Evolutionary conservation across 2,113 vertebrate species (phyloP), one percentile per base, ranked within the genome.

Genomic region (Pseudopipra pipra): DNA sequence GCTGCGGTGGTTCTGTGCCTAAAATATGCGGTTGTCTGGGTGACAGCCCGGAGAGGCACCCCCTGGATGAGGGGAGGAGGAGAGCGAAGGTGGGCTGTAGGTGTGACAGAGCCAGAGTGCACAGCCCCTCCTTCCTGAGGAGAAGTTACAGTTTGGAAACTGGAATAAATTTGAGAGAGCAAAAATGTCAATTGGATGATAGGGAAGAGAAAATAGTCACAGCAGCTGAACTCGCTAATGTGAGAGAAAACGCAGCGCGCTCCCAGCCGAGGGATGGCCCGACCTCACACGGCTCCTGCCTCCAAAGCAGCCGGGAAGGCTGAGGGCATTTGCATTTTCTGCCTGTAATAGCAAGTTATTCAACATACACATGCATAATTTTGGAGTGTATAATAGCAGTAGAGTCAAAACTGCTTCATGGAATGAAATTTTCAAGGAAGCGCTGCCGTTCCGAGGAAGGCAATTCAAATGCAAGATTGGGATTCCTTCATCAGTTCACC

Each of bases 201-300:
- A 54, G 43, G 37, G 30, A 47, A 78, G 55, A 52, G 51, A 18
- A 80, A 89, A 41, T 2, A 55, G 37, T 88, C 3, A 3, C 43
- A 63, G 71, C 39, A 77, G 39, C 67, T 90, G 83, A 90, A 68
- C 39, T 89, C 25, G 4, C 16, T 55, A 43, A 49, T 6, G 19
- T 0, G 2, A 52, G 76, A 67, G 71, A 70, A 87, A 87, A 77
- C 6, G 51, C 35, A 80, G 4, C 18, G 3, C 0, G 0, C 30
- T 78, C 58, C 58, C 16, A 75, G 66, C 23, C 1, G 7, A 70
- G 78, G 37, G n/a, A 33, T 20, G 21, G 77, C 54, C 84, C 1
- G 2, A 47, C 46, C 46, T 80, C 6, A 0, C 20, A 39, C 41
- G 51, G 47, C 58, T 72, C 85, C 77, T 96, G 81, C 61, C 39